A percentile compares a stretch with the other conserved stretches of the same genome.
Evolutionary conservation across 2,113 vertebrate genomes (phyloP).

Genomic region (Casuarius casuarius): DNA sequence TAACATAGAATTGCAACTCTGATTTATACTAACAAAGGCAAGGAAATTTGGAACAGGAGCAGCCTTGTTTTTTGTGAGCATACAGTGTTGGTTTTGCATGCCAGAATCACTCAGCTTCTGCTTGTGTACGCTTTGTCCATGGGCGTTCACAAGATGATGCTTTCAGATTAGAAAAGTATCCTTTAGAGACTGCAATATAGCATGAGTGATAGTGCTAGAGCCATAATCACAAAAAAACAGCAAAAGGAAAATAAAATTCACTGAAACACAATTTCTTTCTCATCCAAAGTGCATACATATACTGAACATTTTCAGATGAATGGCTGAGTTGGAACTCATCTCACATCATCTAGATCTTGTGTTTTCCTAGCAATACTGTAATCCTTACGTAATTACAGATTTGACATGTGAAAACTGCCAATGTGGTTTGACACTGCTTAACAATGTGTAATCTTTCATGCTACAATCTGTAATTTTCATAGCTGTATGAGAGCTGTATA

Average conservation of each 20-base stretch:
- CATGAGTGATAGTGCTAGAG: background rate
- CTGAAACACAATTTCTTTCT: background rate
- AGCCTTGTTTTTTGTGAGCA: background rate
- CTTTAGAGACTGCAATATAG: background rate
- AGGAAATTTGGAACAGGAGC: background rate
- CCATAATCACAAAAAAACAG: background rate
- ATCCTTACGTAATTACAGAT: slow-evolving; percentile 49
- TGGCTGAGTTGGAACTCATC: slow-evolving; percentile 27
- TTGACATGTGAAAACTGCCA: slow-evolving; percentile 57
- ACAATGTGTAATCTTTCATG: slow-evolving; percentile 63
- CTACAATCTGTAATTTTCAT: slow-evolving; percentile 54
- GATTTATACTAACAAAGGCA: background rate
- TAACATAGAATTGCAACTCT: background rate
- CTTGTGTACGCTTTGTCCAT: background rate
- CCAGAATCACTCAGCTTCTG: background rate
- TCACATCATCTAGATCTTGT: slow-evolving; percentile 38
- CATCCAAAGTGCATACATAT: background rate
- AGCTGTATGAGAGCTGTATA: background rate
- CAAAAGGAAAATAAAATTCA: background rate
- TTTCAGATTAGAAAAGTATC: background rate
- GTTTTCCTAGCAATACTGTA: slow-evolving; percentile 49
- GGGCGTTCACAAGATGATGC: background rate
- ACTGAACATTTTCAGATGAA: slow-evolving; percentile 12
- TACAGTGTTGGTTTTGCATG: background rate
- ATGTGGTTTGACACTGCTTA: slow-evolving; percentile 36